Base-by-base conservation (phyloP, 2,797 vertebrate species). In the Gouania willdenowi region DNA sequence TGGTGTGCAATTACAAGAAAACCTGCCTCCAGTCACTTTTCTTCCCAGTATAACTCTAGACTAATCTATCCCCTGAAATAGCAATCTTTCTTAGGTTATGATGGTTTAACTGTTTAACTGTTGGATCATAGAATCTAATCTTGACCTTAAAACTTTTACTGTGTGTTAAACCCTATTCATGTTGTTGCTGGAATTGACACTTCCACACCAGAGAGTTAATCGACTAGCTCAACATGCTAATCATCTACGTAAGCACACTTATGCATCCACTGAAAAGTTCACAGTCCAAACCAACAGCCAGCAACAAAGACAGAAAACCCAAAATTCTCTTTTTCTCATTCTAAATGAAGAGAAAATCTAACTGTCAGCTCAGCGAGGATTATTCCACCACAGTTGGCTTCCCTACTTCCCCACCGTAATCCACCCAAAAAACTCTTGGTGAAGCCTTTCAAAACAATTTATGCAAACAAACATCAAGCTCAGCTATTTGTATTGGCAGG, bases 371-470 rank as follows among this genome's bases (percentile, higher is more conserved):
- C 66, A 60, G 60, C 32, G 46, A 64, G 72, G 77, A 83, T 84
- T 84, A 85, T 79, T 80, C 66, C 57, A 80, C 60, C 85, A 87
- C 23, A 19, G 53, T 83, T 57, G 30, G 74, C 79, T 67, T 69
- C 81, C 82, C 67, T 69, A 71, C 78, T 83, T 81, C 83, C 77
- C 81, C 75, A 76, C 67, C 79, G 71, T 88, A 92, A 89, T 91
- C 92, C 91, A 87, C 87, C 86, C 83, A 81, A 90, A 91, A 93
- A 91, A 91, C 86, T 92, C 89, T 71, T 86, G 82, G 87, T 88
- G 89, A 92, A 91, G 89, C 90, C 91, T 92, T 91, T 94, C 93
- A 94, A 92, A 95, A 94, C 91, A 93, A 91, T 94, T 94, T 93
- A 95, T 93, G 90, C 89, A 95, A 93, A 93, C 92, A 94, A 93